Conservation (phyloP, 2,113 vertebrate genomes). For the Oreocharis arfaki region DNA sequence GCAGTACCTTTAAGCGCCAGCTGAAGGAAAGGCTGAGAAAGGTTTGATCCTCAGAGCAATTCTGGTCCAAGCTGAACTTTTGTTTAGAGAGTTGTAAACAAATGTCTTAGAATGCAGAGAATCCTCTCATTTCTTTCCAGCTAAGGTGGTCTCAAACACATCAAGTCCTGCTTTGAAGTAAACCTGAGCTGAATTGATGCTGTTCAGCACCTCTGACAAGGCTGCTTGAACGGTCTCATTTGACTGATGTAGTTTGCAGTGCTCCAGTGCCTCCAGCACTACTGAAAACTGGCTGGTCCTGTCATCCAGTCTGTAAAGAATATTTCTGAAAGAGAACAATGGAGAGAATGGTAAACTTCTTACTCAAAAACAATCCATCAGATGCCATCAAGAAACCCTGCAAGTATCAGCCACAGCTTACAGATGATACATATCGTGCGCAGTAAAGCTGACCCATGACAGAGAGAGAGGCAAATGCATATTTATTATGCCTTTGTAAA, state of each 20-base stretch:
- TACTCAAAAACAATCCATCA: neutral
- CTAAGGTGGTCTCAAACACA: slow-evolving; percentile 83
- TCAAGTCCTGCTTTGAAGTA: slow-evolving; percentile 85
- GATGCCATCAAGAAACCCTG: neutral
- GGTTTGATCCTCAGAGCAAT: slow-evolving; percentile 48
- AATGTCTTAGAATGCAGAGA: slow-evolving; percentile 39
- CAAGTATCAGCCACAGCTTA: neutral
- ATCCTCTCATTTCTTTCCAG: slow-evolving; percentile 71
- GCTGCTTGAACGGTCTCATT: slow-evolving; percentile 77
- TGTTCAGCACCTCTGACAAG: slow-evolving; percentile 78
- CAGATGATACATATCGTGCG: neutral
- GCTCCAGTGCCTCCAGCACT: slow-evolving; percentile 76
- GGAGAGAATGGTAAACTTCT: slow-evolving; percentile 14
- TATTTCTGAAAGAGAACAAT: slow-evolving; percentile 80
- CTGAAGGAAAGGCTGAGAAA: slow-evolving; percentile 34
- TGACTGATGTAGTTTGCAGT: slow-evolving; percentile 59
- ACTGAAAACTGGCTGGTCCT: slow-evolving; percentile 81
- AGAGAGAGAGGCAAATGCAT: neutral
- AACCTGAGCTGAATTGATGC: slow-evolving; percentile 84
- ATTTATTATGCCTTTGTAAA: slow-evolving; percentile 3
- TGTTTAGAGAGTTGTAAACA: slow-evolving; percentile 68
- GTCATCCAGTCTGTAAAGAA: slow-evolving; percentile 85
- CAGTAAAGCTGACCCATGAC: neutral
- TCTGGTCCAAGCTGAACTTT: slow-evolving; percentile 50
- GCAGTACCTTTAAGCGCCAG: slow-evolving; percentile 47